Evolutionary conservation across 2,888 invertebrate species (phyloP).

Genomic region (Tipula confusa): DNA sequence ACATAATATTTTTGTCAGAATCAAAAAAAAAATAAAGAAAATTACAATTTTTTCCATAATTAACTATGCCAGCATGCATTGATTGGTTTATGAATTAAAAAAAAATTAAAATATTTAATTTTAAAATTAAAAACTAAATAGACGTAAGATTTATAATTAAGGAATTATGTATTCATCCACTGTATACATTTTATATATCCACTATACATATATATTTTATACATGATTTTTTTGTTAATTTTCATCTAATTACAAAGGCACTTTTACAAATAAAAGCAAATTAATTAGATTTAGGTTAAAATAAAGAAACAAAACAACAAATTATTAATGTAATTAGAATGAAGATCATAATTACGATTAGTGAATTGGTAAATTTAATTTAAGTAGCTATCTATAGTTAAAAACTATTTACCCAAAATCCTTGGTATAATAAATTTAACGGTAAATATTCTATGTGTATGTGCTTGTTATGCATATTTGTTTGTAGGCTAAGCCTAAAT

Average conservation of each 20-base stretch:
- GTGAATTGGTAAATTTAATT: slow-evolving; percentile 3
- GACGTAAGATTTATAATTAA: neutral
- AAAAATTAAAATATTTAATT: neutral
- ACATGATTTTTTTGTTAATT: neutral
- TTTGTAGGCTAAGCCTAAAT: neutral
- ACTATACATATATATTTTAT: neutral
- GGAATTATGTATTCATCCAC: neutral
- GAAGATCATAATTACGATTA: neutral
- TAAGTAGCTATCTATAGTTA: neutral
- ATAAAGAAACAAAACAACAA: too few species aligned
- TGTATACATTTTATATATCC: neutral
- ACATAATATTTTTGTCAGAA: neutral
- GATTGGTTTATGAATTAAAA: too few species aligned
- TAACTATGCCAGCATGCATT: too few species aligned
- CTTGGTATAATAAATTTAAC: neutral
- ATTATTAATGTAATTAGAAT: neutral
- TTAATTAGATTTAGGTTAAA: too few species aligned
- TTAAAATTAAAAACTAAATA: neutral
- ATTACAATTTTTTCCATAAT: neutral
- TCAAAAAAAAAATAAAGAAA: neutral
- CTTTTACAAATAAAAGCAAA: neutral
- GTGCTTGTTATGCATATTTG: neutral
- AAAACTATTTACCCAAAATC: slow-evolving; percentile 8
- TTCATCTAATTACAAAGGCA: neutral
- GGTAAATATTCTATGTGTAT: neutral